Percentiles rank a stretch among this genome's conserved stretches.
These are phyloP conservation scores for Galerucella nymphaeae DNA, from an alignment of 2,888 invertebrate genomes.

Conservation along the genomic window DNA sequence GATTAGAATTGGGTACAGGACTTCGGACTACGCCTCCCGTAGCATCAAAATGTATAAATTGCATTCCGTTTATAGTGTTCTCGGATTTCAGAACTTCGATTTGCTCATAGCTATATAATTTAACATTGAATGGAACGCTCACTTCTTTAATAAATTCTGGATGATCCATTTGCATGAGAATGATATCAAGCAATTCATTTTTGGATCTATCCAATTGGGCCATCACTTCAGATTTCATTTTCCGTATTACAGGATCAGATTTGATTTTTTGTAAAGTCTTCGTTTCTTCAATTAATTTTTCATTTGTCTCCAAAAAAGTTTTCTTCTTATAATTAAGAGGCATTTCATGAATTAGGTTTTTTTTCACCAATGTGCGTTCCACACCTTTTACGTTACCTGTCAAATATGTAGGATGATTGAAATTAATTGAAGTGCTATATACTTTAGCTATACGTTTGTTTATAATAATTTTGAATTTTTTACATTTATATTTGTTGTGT, in stretches of 20 bases:
- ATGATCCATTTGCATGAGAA: constrained; percentile 41
- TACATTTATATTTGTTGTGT: no score
- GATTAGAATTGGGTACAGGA: constrained; percentile 23
- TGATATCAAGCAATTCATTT: constrained; percentile 35
- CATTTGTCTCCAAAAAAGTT: background rate
- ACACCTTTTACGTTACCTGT: constrained; percentile 22
- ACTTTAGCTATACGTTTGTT: no score
- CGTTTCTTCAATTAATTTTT: constrained; percentile 4
- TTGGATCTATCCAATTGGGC: constrained; percentile 30
- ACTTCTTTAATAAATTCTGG: constrained; percentile 45
- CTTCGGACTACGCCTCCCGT: no score
- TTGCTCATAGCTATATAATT: no score
- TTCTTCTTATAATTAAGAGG: constrained; percentile 26
- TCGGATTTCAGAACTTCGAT: no score
- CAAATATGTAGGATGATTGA: no score
- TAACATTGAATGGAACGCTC: constrained; percentile 40
- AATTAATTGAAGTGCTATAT: no score
- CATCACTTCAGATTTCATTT: constrained; percentile 40
- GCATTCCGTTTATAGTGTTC: no score
- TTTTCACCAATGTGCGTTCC: constrained; percentile 25
- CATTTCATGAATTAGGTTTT: constrained; percentile 16
- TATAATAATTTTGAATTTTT: no score
- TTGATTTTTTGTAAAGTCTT: constrained; percentile 39
- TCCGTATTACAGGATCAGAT: constrained; percentile 39
- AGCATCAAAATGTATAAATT: no score